Conservation (phyloP, 2,888 invertebrate species). For the Agrotis exclamationis region DNA sequence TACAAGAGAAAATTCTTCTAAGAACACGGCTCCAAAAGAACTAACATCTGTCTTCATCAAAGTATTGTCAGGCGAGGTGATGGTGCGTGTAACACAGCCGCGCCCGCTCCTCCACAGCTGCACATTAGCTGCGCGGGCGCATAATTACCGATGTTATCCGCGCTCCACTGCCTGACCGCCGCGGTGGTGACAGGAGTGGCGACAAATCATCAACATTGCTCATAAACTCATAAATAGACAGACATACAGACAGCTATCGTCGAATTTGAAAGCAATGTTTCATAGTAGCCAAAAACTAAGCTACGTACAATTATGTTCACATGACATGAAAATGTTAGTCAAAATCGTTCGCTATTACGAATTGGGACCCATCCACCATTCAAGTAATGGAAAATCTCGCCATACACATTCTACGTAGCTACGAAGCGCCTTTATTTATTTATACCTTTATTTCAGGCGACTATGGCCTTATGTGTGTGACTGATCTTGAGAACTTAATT, state of each 20-base stretch:
- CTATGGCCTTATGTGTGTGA: too few relatives aligned
- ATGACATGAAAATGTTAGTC: too few relatives aligned
- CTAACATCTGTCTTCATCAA: constrained; percentile 6
- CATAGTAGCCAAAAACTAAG: too few relatives aligned
- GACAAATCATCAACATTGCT: constrained; percentile 31
- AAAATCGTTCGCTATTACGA: too few relatives aligned
- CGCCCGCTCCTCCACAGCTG: constrained; percentile 12
- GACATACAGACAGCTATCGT: too few relatives aligned
- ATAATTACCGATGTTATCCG: constrained; percentile 46
- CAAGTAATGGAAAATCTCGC: too few relatives aligned
- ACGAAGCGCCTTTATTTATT: background rate
- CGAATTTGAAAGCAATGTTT: too few relatives aligned
- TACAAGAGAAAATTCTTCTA: background rate
- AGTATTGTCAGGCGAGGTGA: constrained; percentile 40
- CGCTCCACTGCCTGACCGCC: constrained; percentile 12
- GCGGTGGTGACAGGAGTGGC: constrained; percentile 19
- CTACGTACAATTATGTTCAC: too few relatives aligned
- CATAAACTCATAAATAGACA: too few relatives aligned
- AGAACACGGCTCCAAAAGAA: background rate
- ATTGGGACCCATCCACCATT: too few relatives aligned
- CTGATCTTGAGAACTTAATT: background rate
- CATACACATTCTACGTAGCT: too few relatives aligned
- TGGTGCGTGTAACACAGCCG: constrained; percentile 49
- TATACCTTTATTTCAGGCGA: too few relatives aligned
- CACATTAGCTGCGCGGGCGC: constrained; percentile 18